Conservation (phyloP, 2,797 vertebrate genomes). For the Tolypeutes matacus region DNA sequence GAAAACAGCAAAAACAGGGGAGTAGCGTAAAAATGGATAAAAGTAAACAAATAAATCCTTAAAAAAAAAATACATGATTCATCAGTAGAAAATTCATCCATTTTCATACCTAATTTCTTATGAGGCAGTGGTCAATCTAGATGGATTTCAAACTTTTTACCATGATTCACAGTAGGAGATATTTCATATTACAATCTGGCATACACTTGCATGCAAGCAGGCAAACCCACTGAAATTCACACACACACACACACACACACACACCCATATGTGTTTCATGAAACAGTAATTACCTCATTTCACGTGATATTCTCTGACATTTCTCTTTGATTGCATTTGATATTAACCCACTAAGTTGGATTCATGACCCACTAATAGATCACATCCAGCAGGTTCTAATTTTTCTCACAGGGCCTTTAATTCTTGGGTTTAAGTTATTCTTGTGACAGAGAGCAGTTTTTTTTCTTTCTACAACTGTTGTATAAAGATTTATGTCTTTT, state of each 20-base stretch:
- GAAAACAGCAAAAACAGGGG: too few relatives aligned
- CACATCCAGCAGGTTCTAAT: not conserved
- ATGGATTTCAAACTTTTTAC: constrained; percentile 2
- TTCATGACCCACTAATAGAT: not conserved
- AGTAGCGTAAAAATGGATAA: too few relatives aligned
- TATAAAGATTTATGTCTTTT: not conserved
- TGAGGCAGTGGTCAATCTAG: not conserved
- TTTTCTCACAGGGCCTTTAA: not conserved
- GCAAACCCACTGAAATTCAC: not conserved
- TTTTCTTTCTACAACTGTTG: not conserved
- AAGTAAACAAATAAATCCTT: too few relatives aligned
- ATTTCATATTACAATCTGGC: not conserved
- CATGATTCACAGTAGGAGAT: not conserved
- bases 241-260: not conserved
- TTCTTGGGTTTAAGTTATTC: not conserved
- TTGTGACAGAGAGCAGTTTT: not conserved
- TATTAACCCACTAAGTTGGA: not conserved
- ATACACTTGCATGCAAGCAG: not conserved
- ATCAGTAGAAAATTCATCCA: not conserved
- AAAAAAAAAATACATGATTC: not conserved
- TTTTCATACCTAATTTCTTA: constrained; percentile 4
- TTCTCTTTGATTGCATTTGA: not conserved
- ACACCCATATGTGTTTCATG: not conserved
- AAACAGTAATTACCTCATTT: not conserved
- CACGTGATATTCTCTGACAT: not conserved